Percentiles rank a stretch among this genome's conserved stretches.
phyloP scores from a whole-genome alignment of 2,797 vertebrate genomes.

The Chloroceryle inda region DNA sequence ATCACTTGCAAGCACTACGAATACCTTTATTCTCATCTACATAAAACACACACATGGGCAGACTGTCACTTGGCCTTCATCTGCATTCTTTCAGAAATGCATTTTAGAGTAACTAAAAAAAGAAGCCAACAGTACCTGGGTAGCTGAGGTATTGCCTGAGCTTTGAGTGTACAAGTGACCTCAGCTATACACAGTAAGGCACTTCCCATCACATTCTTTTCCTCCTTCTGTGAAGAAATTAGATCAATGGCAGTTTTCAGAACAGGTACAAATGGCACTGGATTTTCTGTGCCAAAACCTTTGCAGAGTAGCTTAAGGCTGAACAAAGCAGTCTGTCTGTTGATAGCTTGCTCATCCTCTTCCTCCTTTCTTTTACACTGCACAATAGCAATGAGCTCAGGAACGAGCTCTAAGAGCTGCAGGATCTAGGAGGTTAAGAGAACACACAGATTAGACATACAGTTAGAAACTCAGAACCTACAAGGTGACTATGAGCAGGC shows the following conservation, averaged over 20 bases:
- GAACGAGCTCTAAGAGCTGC: constrained; percentile 85
- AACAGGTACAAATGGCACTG: constrained; percentile 85
- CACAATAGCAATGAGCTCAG: constrained; percentile 85
- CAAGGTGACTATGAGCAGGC: background rate
- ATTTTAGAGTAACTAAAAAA: background rate
- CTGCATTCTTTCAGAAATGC: background rate
- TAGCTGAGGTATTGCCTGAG: constrained; percentile 91
- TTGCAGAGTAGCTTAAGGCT: constrained; percentile 95
- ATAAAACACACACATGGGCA: background rate
- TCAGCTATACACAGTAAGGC: constrained; percentile 94
- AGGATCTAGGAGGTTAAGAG: constrained; percentile 79
- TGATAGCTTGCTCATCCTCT: constrained; percentile 89
- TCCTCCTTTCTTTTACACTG: constrained; percentile 73
- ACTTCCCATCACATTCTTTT: constrained; percentile 91
- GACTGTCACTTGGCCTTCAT: background rate
- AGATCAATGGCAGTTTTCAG: constrained; percentile 83
- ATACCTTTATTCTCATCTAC: background rate
- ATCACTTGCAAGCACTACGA: background rate
- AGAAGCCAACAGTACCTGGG: constrained; percentile 82
- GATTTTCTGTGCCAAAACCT: constrained; percentile 86
- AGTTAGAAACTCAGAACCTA: background rate
- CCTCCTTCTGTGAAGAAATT: constrained; percentile 82
- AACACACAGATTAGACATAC: background rate
- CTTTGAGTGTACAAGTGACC: constrained; percentile 84
- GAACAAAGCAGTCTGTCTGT: constrained; percentile 94